phyloP scores from a whole-genome alignment of 1,140 invertebrate genomes.

The Heliconius eleuchia region DNA sequence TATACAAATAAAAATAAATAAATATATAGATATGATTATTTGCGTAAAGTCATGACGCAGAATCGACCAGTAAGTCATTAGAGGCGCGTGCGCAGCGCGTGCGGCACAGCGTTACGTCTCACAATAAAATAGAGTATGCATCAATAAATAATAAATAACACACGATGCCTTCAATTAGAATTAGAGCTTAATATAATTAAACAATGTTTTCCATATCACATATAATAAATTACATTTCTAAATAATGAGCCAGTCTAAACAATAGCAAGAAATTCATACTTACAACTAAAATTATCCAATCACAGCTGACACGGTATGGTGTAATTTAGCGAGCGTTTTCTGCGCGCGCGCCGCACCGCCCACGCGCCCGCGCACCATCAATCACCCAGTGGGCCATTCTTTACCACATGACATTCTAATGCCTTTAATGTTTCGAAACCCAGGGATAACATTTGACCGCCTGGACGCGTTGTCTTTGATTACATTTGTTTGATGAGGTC shows the following conservation, averaged over 20 bases:
- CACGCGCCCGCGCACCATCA: slow-evolving; percentile 62
- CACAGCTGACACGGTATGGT: slow-evolving; percentile 55
- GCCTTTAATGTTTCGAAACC: slow-evolving; percentile 60
- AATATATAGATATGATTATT: not conserved
- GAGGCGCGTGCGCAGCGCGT: slow-evolving; percentile 68
- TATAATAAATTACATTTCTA: slow-evolving; percentile 47
- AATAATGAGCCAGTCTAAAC: slow-evolving; percentile 47
- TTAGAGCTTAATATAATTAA: slow-evolving; percentile 40
- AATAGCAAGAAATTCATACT: slow-evolving; percentile 43
- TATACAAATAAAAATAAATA: too few relatives aligned
- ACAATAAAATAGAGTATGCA: slow-evolving; percentile 61
- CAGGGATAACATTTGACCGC: slow-evolving; percentile 63
- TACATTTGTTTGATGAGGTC: slow-evolving; percentile 53
- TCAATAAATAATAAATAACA: slow-evolving; percentile 49
- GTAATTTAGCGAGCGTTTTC: slow-evolving; percentile 72
- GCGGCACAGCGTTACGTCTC: slow-evolving; percentile 56
- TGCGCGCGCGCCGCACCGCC: slow-evolving; percentile 57
- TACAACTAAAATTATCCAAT: slow-evolving; percentile 60
- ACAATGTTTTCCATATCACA: slow-evolving; percentile 44
- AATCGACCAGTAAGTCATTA: slow-evolving; percentile 56
- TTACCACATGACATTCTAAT: slow-evolving; percentile 74
- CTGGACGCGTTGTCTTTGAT: slow-evolving; percentile 52
- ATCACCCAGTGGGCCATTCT: slow-evolving; percentile 67
- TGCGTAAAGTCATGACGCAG: not conserved
- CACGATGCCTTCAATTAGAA: not conserved